Evolutionary conservation across 1,140 invertebrate genomes (phyloP).

Genomic region (Cataglyphis hispanica): DNA sequence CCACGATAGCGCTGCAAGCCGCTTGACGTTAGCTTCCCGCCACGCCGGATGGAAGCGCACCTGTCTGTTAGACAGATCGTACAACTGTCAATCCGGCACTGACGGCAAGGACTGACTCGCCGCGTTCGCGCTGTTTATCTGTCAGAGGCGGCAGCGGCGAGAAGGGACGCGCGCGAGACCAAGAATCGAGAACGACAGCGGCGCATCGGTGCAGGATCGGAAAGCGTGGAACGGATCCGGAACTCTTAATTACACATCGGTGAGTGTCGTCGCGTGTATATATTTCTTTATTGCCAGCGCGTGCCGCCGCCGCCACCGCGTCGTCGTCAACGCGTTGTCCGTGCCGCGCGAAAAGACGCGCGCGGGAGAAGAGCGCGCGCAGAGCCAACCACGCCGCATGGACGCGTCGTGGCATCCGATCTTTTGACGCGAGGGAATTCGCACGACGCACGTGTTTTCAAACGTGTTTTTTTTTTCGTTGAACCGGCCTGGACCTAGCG

Average conservation of each 20-base stretch:
- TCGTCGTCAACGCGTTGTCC: background rate
- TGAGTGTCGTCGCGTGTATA: background rate
- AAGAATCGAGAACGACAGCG: background rate
- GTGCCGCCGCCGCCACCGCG: background rate
- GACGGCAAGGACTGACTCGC: background rate
- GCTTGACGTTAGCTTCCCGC: too few species aligned
- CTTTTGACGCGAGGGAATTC: background rate
- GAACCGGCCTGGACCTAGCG: background rate
- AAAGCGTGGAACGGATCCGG: background rate
- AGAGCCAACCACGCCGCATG: background rate
- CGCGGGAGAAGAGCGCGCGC: slow-evolving; percentile 4
- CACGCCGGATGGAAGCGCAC: too few species aligned
- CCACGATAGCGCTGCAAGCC: too few species aligned
- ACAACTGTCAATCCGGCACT: slow-evolving; percentile 11
- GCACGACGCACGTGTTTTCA: background rate
- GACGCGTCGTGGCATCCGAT: background rate
- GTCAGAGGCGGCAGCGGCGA: background rate
- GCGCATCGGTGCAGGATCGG: background rate
- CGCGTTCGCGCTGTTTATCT: slow-evolving; percentile 22
- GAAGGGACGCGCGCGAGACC: background rate
- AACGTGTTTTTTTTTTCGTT: too few species aligned
- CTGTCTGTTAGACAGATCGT: background rate
- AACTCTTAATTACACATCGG: background rate
- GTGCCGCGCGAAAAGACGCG: slow-evolving; percentile 8
- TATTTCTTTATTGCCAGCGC: background rate